Percentiles rank a stretch among this genome's conserved stretches.
Conservation (phyloP, 2,113 vertebrate species). For the Mandrillus leucophaeus region DNA sequence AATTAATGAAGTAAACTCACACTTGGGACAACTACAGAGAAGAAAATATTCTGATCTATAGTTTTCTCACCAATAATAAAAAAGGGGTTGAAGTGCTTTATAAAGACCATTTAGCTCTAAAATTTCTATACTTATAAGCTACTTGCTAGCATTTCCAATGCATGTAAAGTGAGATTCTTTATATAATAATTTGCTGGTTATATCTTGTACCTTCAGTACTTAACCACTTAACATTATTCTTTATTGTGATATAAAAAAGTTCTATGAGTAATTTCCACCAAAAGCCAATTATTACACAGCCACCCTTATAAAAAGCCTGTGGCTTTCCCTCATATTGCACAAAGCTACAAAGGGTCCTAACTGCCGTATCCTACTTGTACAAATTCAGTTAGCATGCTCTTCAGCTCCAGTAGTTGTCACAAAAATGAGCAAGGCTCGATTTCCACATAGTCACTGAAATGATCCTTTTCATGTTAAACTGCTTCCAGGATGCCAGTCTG, state of each 20-base stretch:
- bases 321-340: not conserved
- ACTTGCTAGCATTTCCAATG: not conserved
- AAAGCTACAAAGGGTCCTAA: not conserved
- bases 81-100: not conserved
- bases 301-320: not conserved
- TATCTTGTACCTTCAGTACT: not conserved
- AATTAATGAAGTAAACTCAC: not conserved
- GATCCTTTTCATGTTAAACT: not conserved
- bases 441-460: not conserved
- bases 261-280: not conserved
- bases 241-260: not conserved
- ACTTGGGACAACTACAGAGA: not conserved
- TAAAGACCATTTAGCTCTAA: constrained; percentile 4
- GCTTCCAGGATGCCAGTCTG: not conserved
- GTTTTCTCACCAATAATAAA: not conserved
- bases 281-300: not conserved
- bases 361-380: not conserved
- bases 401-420: not conserved
- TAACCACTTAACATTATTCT: not conserved
- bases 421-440: not conserved
- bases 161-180: not conserved
- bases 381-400: not conserved
- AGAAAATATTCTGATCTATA: constrained; percentile 33
- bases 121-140: not conserved
- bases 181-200: not conserved